Evolutionary conservation across 2,888 invertebrate genomes (phyloP).

Genomic region (Ophioninae sp.): DNA sequence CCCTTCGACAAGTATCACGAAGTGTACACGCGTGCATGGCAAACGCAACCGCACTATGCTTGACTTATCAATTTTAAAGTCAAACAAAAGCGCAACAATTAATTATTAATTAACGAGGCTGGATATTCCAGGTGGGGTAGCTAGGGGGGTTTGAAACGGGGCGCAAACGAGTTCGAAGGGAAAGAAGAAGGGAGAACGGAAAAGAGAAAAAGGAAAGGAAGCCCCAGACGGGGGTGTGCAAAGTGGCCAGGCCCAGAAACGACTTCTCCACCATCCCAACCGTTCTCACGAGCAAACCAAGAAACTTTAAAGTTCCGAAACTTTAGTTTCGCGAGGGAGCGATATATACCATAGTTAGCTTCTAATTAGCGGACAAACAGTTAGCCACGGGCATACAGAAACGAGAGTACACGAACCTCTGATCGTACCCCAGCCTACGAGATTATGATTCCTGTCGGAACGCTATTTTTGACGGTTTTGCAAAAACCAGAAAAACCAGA

Average conservation of each 20-base stretch:
- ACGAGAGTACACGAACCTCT: slow-evolving; percentile 44
- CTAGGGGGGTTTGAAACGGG: slow-evolving; percentile 23
- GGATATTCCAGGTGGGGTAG: slow-evolving; percentile 49
- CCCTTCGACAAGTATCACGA: not conserved
- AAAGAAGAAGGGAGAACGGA: slow-evolving; percentile 24
- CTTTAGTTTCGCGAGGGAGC: slow-evolving; percentile 46
- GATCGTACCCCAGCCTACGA: not conserved
- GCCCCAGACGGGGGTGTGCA: slow-evolving; percentile 35
- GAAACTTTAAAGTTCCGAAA: slow-evolving; percentile 78
- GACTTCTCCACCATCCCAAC: slow-evolving; percentile 51
- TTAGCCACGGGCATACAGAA: slow-evolving; percentile 73
- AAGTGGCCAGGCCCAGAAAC: slow-evolving; percentile 55
- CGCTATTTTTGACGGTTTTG: no score
- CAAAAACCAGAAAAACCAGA: no score
- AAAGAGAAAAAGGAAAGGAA: slow-evolving; percentile 60
- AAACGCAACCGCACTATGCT: slow-evolving; percentile 66
- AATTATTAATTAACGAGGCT: slow-evolving; percentile 79
- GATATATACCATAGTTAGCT: slow-evolving; percentile 75
- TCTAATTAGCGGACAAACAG: slow-evolving; percentile 81
- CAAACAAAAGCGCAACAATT: slow-evolving; percentile 79
- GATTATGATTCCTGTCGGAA: no score
- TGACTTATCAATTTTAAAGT: slow-evolving; percentile 79
- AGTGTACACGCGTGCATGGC: slow-evolving; percentile 18
- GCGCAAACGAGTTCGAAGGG: slow-evolving; percentile 62
- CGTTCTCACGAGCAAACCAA: slow-evolving; percentile 71